Conservation (phyloP, 2,113 vertebrate genomes). For the Eleginops maclovinus region DNA sequence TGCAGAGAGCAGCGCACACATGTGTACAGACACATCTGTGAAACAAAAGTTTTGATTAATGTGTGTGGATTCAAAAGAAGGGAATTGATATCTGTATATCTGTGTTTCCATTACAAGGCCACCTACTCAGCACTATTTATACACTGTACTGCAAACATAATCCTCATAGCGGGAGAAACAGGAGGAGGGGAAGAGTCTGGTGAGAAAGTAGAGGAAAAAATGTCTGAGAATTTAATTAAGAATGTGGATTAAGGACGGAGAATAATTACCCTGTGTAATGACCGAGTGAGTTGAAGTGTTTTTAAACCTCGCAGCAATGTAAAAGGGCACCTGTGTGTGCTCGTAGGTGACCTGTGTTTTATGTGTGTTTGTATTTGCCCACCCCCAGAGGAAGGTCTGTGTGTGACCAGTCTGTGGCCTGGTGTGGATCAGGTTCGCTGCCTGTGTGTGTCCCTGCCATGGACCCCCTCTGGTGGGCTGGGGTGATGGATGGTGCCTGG, state of each 20-base stretch:
- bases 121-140: constrained; percentile 74
- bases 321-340: constrained; percentile 44
- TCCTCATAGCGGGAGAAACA: constrained; percentile 48
- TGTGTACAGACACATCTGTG: constrained; percentile 64
- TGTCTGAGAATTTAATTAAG: constrained; percentile 63
- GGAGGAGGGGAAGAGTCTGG: constrained; percentile 17
- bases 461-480: constrained; percentile 52
- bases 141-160: constrained; percentile 64
- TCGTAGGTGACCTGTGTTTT: constrained; percentile 52
- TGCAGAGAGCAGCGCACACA: constrained; percentile 2
- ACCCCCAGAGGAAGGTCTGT: constrained; percentile 27
- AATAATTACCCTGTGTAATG: constrained; percentile 48
- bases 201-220: constrained; percentile 40
- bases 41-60: constrained; percentile 70
- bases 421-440: constrained; percentile 62
- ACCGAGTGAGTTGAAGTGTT: constrained; percentile 25
- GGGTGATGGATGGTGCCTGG: constrained; percentile 77
- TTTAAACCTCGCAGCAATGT: constrained; percentile 27
- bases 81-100: constrained; percentile 60
- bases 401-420: constrained; percentile 58
- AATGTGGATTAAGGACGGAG: constrained; percentile 59
- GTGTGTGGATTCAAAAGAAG: constrained; percentile 38
- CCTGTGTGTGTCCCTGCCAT: constrained; percentile 55
- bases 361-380: constrained; percentile 60
- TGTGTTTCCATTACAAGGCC: constrained; percentile 68